Percentiles rank a stretch among this genome's conserved stretches.
Evolutionary conservation across 1,140 invertebrate genomes (phyloP).

Genomic region (Eriocheir sinensis): DNA sequence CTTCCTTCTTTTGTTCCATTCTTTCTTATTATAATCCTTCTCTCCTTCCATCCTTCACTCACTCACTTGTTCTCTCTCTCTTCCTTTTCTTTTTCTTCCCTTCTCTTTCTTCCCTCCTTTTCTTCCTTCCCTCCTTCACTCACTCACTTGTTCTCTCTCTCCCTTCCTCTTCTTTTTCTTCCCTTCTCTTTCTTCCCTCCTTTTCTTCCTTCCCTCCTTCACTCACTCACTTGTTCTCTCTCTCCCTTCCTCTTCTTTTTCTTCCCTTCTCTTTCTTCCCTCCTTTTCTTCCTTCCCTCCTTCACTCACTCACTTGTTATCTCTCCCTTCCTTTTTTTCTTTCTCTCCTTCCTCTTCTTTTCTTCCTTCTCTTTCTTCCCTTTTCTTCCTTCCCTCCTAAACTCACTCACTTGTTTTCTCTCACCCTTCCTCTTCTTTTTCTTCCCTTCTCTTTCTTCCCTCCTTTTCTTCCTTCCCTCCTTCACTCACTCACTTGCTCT

Average conservation of each 20-base stretch:
- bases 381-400: neutral
- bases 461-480: neutral
- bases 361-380: neutral
- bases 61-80: neutral
- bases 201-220: neutral
- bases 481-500: no score
- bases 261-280: neutral
- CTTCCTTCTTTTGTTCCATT: no score
- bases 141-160: neutral
- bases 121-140: neutral
- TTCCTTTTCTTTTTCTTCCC: neutral
- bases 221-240: neutral
- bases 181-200: neutral
- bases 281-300: neutral
- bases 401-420: no score
- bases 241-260: neutral
- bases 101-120: neutral
- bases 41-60: neutral
- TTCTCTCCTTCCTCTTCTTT: neutral
- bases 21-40: no score
- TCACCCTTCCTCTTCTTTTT: no score
- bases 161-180: neutral
- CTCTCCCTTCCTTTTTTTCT: neutral
- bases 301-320: neutral
- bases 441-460: no score